phyloP scores from a whole-genome alignment of 2,888 invertebrate species.

The Teinopalpus imperialis region DNA sequence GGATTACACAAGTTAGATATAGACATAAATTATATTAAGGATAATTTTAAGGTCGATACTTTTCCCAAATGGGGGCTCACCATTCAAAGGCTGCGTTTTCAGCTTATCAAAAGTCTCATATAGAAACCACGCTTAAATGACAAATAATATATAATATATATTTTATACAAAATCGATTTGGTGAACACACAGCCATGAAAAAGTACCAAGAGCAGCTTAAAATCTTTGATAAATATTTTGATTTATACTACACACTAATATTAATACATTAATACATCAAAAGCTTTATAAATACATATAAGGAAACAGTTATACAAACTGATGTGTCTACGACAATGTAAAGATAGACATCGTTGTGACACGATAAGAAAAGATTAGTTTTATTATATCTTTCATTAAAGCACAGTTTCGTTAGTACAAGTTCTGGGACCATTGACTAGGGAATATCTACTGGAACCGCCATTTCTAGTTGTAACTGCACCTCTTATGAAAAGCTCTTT shows the following conservation, averaged over 20 bases:
- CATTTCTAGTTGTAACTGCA: conserved; percentile 83
- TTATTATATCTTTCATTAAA: too few species aligned
- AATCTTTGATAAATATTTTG: too few species aligned
- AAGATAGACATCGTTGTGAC: conserved; percentile 37
- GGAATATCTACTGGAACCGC: conserved; percentile 89
- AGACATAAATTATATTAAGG: background rate
- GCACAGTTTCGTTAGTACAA: conserved; percentile 92
- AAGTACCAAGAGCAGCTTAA: conserved; percentile 50
- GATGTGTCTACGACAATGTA: conserved; percentile 46
- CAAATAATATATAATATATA: conserved; percentile 22
- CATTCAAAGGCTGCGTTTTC: conserved; percentile 55
- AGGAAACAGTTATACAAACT: conserved; percentile 29
- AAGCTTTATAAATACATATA: too few species aligned
- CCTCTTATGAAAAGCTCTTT: conserved; percentile 89
- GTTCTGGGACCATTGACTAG: conserved; percentile 91
- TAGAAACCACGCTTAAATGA: conserved; percentile 25
- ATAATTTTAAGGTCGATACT: conserved; percentile 42
- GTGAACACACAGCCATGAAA: conserved; percentile 56
- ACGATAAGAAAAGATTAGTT: too few species aligned
- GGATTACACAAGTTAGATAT: background rate
- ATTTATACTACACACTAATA: too few species aligned
- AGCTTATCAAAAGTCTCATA: conserved; percentile 46
- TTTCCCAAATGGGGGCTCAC: conserved; percentile 75
- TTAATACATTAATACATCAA: too few species aligned
- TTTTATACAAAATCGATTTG: conserved; percentile 41